Base-by-base conservation (phyloP, 2,888 invertebrate genomes). In the Limnephilus auricula region DNA sequence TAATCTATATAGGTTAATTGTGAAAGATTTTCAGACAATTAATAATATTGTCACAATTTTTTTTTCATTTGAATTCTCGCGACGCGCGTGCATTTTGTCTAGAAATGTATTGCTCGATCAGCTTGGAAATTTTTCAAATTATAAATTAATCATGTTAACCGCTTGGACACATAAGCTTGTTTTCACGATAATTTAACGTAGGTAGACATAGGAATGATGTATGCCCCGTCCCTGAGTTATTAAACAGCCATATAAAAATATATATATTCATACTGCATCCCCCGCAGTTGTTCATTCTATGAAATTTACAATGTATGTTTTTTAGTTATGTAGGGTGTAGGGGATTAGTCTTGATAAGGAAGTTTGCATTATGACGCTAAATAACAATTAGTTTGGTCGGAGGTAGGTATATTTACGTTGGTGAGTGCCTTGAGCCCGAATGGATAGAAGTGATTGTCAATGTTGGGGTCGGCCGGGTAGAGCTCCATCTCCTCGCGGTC, bases 361-460 rank as follows among this genome's bases (percentile, higher is more conserved):
- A 65, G 65, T 65, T 65, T 65, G 65, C 65, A 25, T 65, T 25
- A 4, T 65, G 25, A 25, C 5, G 65, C 9, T 65, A n/a, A 65
- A 65, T 65, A 65, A 25, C 65, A 65, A 45, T 45, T 45, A 65
- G 65, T 65, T 18, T 65, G 65, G 9, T n/a, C 25, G 9, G 25
- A 65, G 65, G 25, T 90, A 45, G 50, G 32, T 90, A 88, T 89
- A 90, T 50, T 95, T 95, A 97, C 97, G 93, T 96, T 96, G 0
- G 97, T 97, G 79, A 98, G 94, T 87, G 97, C 96, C 93, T 97
- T 97, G 94, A 95, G 96, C 65, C 97, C 97, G 93, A 96, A 96
- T 0, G 97, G 97, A 94, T 96, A 97, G 93, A 96, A 96, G 37
- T 94, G 94, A 78, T 94, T 94, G 45, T 96, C 94, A 40, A 95